A percentile compares a stretch with the other conserved stretches of the same genome.
phyloP scores from a whole-genome alignment of 2,113 vertebrate genomes.

The Cheirogaleus medius region DNA sequence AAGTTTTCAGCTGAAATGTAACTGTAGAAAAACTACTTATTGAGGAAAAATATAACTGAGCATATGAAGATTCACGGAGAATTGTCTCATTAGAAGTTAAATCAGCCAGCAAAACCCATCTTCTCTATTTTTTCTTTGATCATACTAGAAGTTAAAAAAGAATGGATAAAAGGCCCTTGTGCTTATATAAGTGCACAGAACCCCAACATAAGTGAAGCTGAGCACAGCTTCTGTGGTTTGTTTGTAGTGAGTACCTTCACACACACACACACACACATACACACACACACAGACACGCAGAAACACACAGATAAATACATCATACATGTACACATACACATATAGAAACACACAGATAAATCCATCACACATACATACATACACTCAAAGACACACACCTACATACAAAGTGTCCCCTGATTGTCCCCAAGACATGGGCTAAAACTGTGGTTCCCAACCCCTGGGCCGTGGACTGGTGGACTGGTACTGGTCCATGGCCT shows the following conservation, averaged over 20 bases:
- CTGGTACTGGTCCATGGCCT: no score
- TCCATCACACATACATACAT: not conserved
- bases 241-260: constrained; percentile 54
- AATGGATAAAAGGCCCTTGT: not conserved
- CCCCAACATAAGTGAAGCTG: not conserved
- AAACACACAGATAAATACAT: not conserved
- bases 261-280: not conserved
- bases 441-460: not conserved
- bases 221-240: constrained; percentile 53
- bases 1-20: not conserved
- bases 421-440: constrained; percentile 34
- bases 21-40: not conserved
- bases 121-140: not conserved
- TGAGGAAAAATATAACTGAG: accelerated
- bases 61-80: not conserved
- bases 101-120: not conserved
- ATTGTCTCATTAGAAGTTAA: not conserved
- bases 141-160: not conserved
- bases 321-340: constrained; percentile 21
- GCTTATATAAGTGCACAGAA: not conserved
- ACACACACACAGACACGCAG: constrained; percentile 29
- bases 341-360: not conserved
- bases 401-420: not conserved
- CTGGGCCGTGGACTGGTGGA: no score
- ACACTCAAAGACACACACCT: not conserved